A percentile compares a stretch with the other conserved stretches of the same genome.
Evolutionary conservation across 2,113 vertebrate genomes (phyloP).

Genomic region (Macrotis lagotis): DNA sequence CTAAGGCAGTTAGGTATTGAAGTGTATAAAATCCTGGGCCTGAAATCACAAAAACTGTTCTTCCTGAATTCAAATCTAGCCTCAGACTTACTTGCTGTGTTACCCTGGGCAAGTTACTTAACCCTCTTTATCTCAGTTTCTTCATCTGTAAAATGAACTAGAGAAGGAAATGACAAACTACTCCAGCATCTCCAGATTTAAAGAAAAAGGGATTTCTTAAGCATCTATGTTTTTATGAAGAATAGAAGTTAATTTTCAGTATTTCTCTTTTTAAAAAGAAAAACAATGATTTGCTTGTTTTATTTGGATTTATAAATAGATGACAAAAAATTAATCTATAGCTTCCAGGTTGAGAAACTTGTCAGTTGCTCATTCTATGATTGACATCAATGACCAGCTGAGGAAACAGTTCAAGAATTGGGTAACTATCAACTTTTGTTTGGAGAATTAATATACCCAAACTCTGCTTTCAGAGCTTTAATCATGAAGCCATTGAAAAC

Average conservation of each 20-base stretch:
- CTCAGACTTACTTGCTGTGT: not conserved
- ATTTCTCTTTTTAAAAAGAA: not conserved
- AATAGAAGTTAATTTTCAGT: not conserved
- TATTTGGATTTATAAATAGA: not conserved
- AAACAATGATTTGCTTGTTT: not conserved
- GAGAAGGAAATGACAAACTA: no score
- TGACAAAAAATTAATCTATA: not conserved
- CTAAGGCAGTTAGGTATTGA: no score
- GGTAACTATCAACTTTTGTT: not conserved
- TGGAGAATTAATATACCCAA: constrained; percentile 6
- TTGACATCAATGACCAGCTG: not conserved
- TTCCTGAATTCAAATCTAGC: not conserved
- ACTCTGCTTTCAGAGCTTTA: not conserved
- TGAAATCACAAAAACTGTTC: no score
- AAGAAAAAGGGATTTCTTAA: not conserved
- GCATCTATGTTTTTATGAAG: not conserved
- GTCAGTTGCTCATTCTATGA: not conserved
- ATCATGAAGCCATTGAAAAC: not conserved
- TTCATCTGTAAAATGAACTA: no score
- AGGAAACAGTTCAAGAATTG: not conserved
- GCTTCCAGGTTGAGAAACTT: not conserved
- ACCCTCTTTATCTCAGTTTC: not conserved
- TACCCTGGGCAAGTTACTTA: not conserved
- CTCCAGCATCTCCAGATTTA: not conserved
- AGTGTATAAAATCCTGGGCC: no score